Percentiles rank a stretch among this genome's conserved stretches.
Evolutionary conservation across 2,888 invertebrate species (phyloP).

Genomic region (Craniophora ligustri): DNA sequence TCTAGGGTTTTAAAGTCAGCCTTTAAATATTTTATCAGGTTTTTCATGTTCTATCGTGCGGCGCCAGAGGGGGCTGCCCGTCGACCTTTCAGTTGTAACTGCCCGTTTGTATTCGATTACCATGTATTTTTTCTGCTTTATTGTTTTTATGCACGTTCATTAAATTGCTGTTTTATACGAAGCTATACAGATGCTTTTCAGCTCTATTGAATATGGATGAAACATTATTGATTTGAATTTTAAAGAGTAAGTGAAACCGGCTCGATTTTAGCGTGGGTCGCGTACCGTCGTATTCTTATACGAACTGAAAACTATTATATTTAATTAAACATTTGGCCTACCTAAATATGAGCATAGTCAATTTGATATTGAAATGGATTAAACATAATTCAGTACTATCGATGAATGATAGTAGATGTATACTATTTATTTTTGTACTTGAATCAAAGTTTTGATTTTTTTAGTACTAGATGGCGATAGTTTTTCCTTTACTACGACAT

Average conservation of each 20-base stretch:
- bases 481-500: too few species aligned
- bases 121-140: slow-evolving; percentile 59
- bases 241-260: slow-evolving; percentile 18
- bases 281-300: slow-evolving; percentile 6
- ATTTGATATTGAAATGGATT: too few species aligned
- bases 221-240: slow-evolving; percentile 40
- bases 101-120: slow-evolving; percentile 72
- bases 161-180: slow-evolving; percentile 42
- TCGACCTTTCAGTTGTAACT: slow-evolving; percentile 72
- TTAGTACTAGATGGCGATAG: too few species aligned
- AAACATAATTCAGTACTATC: too few species aligned
- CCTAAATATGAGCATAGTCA: too few species aligned
- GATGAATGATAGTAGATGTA: too few species aligned
- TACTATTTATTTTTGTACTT: too few species aligned
- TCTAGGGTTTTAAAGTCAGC: slow-evolving; percentile 73
- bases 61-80: slow-evolving; percentile 74
- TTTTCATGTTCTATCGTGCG: slow-evolving; percentile 81
- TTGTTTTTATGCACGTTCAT: slow-evolving; percentile 53
- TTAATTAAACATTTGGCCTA: too few species aligned
- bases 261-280: too few species aligned
- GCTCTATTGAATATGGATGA: slow-evolving; percentile 47
- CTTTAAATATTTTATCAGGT: slow-evolving; percentile 87
- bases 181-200: slow-evolving; percentile 23
- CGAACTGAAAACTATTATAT: too few species aligned
- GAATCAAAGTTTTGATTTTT: too few species aligned